A percentile compares a stretch with the other conserved stretches of the same genome.
Evolutionary conservation across 2,113 vertebrate species (phyloP).

Genomic region (Climacteris rufus): DNA sequence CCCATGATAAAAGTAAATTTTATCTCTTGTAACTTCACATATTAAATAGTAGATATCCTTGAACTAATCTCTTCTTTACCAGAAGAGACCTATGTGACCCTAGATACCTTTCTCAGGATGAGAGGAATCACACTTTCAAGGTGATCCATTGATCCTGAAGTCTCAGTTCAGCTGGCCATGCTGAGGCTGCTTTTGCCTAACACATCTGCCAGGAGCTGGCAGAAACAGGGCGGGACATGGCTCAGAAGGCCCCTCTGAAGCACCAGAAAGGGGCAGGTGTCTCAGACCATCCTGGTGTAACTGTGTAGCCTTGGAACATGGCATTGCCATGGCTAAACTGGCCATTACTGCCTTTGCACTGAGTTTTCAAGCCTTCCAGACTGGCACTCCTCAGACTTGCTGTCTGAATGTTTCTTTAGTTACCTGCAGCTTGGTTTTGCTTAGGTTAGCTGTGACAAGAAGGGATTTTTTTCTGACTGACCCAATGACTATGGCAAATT

Average conservation of each 20-base stretch:
- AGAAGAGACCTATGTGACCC: background rate
- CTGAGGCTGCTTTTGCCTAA: background rate
- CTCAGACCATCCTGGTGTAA: background rate
- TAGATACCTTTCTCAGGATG: background rate
- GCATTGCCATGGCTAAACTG: background rate
- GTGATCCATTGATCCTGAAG: background rate
- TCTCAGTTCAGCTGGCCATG: background rate
- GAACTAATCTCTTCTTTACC: background rate
- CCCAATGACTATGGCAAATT: accelerated
- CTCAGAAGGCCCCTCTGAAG: background rate
- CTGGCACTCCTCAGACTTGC: background rate
- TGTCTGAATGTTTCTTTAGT: background rate
- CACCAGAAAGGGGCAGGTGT: background rate
- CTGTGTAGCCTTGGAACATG: background rate
- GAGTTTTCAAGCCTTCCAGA: background rate
- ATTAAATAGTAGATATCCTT: background rate
- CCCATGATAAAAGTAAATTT: background rate
- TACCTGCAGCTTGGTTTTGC: background rate
- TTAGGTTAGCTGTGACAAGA: background rate
- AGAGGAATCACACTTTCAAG: background rate
- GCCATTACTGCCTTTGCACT: accelerated
- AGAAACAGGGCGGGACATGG: background rate
- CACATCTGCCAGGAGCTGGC: accelerated
- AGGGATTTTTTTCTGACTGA: background rate
- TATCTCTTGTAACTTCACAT: background rate